Conservation (phyloP, 2,113 vertebrate species). For the Amia ocellicauda region DNA sequence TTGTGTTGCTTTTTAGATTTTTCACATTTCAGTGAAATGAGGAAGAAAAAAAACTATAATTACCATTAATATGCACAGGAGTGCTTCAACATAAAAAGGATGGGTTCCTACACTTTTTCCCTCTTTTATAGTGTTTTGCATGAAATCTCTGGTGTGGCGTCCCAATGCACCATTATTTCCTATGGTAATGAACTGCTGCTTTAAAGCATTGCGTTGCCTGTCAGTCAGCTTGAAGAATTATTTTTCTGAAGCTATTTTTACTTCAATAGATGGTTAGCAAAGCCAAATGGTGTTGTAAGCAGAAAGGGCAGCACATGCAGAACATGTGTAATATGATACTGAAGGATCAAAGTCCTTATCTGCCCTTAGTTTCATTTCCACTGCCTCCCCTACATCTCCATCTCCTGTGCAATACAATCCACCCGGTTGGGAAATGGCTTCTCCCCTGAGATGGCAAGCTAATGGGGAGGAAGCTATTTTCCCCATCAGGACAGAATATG, state of each 20-base stretch:
- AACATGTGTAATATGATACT: constrained; percentile 13
- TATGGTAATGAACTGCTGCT: background rate
- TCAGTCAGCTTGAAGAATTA: constrained; percentile 10
- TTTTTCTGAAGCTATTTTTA: constrained; percentile 19
- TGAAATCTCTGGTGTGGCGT: constrained; percentile 54
- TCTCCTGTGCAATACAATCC: constrained; percentile 9
- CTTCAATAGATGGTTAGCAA: background rate
- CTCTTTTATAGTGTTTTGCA: background rate
- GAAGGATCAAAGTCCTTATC: background rate
- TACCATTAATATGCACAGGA: too few species aligned
- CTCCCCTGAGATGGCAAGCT: background rate
- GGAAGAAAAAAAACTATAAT: too few species aligned
- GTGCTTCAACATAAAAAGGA: too few species aligned
- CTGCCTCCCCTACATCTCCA: constrained; percentile 6
- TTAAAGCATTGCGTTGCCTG: constrained; percentile 1
- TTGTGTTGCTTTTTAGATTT: too few species aligned
- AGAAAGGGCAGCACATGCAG: constrained; percentile 6
- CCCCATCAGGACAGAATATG: too few species aligned
- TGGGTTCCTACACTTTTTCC: too few species aligned
- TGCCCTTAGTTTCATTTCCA: constrained; percentile 9
- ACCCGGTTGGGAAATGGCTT: too few species aligned
- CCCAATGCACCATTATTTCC: background rate
- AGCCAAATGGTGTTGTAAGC: constrained; percentile 14
- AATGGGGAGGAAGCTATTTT: background rate
- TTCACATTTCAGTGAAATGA: too few species aligned